Conservation (phyloP, 2,888 invertebrate genomes). For the Drosophila bunnanda region DNA sequence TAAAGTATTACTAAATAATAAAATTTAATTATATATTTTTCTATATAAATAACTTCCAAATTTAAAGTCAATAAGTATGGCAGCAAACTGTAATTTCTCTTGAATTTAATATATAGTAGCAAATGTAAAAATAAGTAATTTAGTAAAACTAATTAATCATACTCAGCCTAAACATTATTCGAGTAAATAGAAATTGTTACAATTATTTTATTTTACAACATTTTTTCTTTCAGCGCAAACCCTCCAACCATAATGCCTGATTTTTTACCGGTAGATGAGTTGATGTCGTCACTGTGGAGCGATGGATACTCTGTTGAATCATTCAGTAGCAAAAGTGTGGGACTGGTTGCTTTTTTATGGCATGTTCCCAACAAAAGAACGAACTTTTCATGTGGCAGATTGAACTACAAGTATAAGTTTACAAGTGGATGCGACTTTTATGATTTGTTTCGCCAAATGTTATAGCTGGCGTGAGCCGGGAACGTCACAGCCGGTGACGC, state of each 20-base stretch:
- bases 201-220: no score
- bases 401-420: conserved; percentile 34
- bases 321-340: conserved; percentile 2
- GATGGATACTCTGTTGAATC: conserved; percentile 30
- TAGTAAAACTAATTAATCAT: no score
- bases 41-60: background rate
- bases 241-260: conserved; percentile 11
- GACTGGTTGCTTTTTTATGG: conserved; percentile 17
- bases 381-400: conserved; percentile 37
- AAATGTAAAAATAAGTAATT: no score
- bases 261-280: conserved; percentile 33
- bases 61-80: background rate
- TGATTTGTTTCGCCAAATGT: conserved; percentile 24
- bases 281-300: conserved; percentile 67
- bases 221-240: conserved; percentile 1
- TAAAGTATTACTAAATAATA: background rate
- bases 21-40: no score
- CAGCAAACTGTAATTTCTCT: background rate
- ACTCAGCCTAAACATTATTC: no score
- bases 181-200: no score
- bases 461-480: conserved; percentile 11
- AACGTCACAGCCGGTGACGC: conserved; percentile 30
- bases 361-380: conserved; percentile 6
- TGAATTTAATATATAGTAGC: no score
- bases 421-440: conserved; percentile 20